phyloP scores from a whole-genome alignment of 2,797 vertebrate genomes.

The Pseudotriccus pelzelni region DNA sequence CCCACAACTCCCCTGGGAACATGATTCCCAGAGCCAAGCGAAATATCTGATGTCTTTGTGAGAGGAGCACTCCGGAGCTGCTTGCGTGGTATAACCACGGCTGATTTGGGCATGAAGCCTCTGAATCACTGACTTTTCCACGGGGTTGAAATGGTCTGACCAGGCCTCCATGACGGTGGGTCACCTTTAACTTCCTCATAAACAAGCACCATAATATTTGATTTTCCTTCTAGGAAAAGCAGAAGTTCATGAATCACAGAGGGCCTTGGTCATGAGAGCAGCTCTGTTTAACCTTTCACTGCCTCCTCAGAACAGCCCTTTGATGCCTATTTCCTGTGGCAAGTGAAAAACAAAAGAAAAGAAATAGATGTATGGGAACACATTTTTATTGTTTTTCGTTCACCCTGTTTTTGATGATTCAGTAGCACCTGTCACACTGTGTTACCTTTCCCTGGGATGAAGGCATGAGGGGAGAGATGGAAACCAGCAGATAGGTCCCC shows the following conservation, averaged over 20 bases:
- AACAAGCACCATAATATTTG: not conserved
- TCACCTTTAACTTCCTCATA: not conserved
- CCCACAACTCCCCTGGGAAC: not conserved
- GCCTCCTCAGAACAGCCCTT: slow-evolving; percentile 32
- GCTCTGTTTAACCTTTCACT: not conserved
- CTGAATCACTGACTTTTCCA: not conserved
- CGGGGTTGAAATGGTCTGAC: not conserved
- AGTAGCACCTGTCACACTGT: not conserved
- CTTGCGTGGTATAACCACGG: rapidly evolving
- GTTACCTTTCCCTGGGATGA: not conserved
- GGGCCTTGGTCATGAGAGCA: not conserved
- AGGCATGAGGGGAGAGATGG: not conserved
- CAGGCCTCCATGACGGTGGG: rapidly evolving
- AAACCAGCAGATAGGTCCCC: not conserved
- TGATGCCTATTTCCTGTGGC: slow-evolving; percentile 58
- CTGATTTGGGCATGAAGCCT: not conserved
- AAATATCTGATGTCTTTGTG: not conserved
- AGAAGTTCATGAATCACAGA: slow-evolving; percentile 12
- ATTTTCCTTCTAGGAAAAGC: slow-evolving; percentile 65
- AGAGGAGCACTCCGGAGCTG: not conserved
- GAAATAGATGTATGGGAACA: not conserved
- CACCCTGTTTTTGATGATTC: not conserved
- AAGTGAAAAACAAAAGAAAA: not conserved
- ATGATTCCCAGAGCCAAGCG: not conserved
- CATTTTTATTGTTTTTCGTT: not conserved